Percentiles rank a stretch among this genome's conserved stretches.
Evolutionary conservation across 2,797 vertebrate genomes (phyloP).

Genomic region (Scarus forsteni): DNA sequence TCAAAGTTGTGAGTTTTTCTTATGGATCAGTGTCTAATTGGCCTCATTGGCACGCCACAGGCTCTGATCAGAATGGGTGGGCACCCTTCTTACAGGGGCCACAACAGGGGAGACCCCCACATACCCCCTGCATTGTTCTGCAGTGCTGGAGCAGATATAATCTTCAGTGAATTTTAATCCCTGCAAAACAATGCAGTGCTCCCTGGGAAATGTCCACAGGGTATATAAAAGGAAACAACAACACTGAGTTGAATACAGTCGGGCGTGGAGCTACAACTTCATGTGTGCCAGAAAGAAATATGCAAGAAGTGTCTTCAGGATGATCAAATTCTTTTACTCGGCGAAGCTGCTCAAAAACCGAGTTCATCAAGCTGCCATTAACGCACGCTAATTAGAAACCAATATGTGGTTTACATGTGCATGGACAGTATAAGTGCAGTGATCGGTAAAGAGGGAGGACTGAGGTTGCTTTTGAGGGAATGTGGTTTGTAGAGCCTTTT

Average conservation of each 20-base stretch:
- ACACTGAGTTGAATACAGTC: conserved; percentile 26
- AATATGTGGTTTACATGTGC: too few species aligned
- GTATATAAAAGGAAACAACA: conserved; percentile 61
- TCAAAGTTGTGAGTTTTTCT: conserved; percentile 50
- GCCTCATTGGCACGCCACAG: conserved; percentile 64
- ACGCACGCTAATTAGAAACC: too few species aligned
- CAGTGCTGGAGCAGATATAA: conserved; percentile 82
- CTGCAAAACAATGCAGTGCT: conserved; percentile 73
- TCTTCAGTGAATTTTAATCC: conserved; percentile 82
- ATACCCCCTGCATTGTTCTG: conserved; percentile 68
- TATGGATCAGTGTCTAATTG: conserved; percentile 76
- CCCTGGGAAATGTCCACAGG: conserved; percentile 71
- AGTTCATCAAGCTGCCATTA: too few species aligned
- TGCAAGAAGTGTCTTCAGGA: too few species aligned
- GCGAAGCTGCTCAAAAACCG: neutral
- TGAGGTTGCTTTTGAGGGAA: too few species aligned
- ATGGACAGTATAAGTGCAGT: too few species aligned
- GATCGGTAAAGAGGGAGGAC: too few species aligned
- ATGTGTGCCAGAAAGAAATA: conserved; percentile 5
- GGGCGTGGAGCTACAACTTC: conserved; percentile 12
- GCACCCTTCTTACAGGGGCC: conserved; percentile 60
- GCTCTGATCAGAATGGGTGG: conserved; percentile 84
- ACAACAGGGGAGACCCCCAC: conserved; percentile 64
- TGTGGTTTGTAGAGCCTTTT: too few species aligned
- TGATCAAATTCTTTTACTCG: neutral